A percentile compares a stretch with the other conserved stretches of the same genome.
Conservation (phyloP, 2,888 invertebrate species). For the Spicauda simplicius region DNA sequence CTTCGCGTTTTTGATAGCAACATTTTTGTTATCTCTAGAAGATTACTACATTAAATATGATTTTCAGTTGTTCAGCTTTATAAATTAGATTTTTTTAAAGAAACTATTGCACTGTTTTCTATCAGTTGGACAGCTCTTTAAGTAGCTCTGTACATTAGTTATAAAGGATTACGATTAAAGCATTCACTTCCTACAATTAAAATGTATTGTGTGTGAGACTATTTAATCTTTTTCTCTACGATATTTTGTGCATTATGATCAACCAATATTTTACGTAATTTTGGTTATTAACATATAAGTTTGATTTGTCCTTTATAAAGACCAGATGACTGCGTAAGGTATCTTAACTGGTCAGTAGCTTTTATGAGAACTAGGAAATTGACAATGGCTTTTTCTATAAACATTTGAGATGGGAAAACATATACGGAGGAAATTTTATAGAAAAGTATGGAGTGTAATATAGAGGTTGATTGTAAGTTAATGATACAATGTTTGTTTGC, state of each 20-base stretch:
- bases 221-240: not conserved
- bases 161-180: not conserved
- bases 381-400: not conserved
- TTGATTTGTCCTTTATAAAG: slow-evolving; percentile 16
- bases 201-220: not conserved
- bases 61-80: not conserved
- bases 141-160: not conserved
- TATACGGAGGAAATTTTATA: not conserved
- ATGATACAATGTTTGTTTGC: slow-evolving; percentile 61
- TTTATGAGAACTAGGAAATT: slow-evolving; percentile 14
- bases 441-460: slow-evolving; percentile 70
- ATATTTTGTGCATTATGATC: not conserved
- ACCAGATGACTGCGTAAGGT: slow-evolving; percentile 17
- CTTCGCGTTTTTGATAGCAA: not conserved
- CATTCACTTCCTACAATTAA: not conserved
- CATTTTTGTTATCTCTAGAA: not conserved
- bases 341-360: slow-evolving; percentile 7
- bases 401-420: slow-evolving; percentile 2
- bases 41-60: not conserved
- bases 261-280: slow-evolving; percentile 5
- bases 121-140: not conserved
- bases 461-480: slow-evolving; percentile 67
- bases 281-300: slow-evolving; percentile 1
- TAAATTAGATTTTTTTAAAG: not conserved
- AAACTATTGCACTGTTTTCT: not conserved